Conservation (phyloP, 2,888 invertebrate genomes). For the Agapostemon virescens region DNA sequence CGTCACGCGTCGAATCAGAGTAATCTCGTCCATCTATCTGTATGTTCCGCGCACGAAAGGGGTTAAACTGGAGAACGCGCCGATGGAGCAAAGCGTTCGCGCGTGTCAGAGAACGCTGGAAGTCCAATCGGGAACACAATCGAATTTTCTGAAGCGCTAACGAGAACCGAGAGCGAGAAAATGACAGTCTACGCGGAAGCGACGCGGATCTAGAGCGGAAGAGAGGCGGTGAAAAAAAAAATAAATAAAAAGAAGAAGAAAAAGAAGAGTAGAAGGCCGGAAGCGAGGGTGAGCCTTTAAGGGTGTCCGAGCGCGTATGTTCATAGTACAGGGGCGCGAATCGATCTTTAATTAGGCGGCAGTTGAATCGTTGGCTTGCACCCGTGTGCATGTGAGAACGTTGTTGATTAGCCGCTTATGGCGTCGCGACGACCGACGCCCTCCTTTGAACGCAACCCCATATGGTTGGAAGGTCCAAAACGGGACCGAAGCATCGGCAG, state of each 20-base stretch:
- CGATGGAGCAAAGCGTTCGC: constrained; percentile 13
- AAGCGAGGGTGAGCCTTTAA: constrained; percentile 48
- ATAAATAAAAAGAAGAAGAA: too few species aligned
- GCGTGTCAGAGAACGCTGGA: constrained; percentile 49
- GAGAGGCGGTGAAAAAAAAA: constrained; percentile 36
- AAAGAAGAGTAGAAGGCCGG: constrained; percentile 53
- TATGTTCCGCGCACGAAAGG: neutral
- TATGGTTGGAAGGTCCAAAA: constrained; percentile 69
- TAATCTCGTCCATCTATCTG: neutral
- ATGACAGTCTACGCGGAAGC: neutral
- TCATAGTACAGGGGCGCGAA: constrained; percentile 50
- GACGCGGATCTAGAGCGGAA: constrained; percentile 36
- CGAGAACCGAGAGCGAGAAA: neutral
- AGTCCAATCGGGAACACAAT: constrained; percentile 66
- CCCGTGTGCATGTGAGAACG: constrained; percentile 55
- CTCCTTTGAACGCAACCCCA: constrained; percentile 57
- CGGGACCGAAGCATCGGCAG: constrained; percentile 50
- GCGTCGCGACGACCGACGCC: constrained; percentile 31
- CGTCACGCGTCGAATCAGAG: too few species aligned
- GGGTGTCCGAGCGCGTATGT: constrained; percentile 29
- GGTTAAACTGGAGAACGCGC: constrained; percentile 7
- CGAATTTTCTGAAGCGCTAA: constrained; percentile 54
- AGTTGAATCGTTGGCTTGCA: constrained; percentile 57
- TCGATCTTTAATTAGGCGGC: constrained; percentile 49
- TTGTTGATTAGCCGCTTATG: constrained; percentile 41